phyloP scores from a whole-genome alignment of 1,140 invertebrate genomes.

The Philotrypesis tridentata region DNA sequence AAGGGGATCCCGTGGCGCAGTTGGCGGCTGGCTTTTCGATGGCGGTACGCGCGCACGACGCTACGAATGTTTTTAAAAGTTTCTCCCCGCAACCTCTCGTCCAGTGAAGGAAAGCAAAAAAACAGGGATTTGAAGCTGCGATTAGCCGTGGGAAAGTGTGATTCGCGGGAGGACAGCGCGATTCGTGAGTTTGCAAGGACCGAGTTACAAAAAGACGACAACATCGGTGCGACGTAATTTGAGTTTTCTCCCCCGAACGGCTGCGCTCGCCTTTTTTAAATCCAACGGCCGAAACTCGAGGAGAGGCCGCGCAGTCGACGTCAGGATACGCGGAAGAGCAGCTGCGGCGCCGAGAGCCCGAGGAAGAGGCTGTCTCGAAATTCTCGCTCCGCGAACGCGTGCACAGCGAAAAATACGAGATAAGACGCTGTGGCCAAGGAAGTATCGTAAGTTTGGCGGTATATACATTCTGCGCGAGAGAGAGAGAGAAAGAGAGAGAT shows the following conservation, averaged over 20 bases:
- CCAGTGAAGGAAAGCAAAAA: conserved; percentile 7
- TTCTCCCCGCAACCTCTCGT: background rate
- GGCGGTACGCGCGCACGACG: conserved; percentile 44
- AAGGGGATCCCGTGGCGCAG: conserved; percentile 19
- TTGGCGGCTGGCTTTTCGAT: conserved; percentile 8
- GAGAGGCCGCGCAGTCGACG: background rate
- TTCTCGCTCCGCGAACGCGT: background rate
- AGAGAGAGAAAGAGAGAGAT: background rate
- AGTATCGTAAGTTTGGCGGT: background rate
- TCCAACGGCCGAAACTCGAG: conserved; percentile 58
- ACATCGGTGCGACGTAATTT: background rate
- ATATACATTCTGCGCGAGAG: too few relatives aligned
- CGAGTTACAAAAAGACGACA: background rate
- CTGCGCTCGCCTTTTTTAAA: conserved; percentile 55
- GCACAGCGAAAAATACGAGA: background rate
- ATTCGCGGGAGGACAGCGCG: background rate
- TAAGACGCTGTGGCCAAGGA: background rate
- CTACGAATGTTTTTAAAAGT: conserved; percentile 44
- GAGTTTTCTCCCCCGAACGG: background rate
- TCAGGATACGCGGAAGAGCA: conserved; percentile 14
- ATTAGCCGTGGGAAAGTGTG: background rate
- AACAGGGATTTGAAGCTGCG: background rate
- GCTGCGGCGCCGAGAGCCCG: background rate
- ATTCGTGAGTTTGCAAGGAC: background rate
- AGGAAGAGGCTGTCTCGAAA: background rate